These are phyloP conservation scores for Anabas testudineus DNA, from an alignment of 2,797 vertebrate genomes.

Conservation along the genomic window DNA sequence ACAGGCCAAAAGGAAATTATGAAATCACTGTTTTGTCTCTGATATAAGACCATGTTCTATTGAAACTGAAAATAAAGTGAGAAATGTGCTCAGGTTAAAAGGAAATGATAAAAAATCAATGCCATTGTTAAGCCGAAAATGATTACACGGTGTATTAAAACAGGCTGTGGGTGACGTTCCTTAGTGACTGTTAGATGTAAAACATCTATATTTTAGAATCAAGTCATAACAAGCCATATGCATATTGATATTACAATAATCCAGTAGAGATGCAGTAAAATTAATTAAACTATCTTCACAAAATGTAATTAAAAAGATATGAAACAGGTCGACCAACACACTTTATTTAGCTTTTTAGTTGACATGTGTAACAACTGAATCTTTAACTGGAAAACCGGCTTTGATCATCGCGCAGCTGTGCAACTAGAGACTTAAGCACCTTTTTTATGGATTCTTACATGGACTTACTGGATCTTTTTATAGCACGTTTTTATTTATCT, in stretches of 20 bases:
- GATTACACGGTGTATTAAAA: conserved; percentile 12
- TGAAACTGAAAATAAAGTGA: conserved; percentile 21
- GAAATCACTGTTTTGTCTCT: conserved; percentile 45
- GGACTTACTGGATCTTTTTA: conserved; percentile 69
- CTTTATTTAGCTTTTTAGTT: conserved; percentile 15
- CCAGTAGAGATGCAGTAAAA: neutral
- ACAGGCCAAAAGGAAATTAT: conserved; percentile 29
- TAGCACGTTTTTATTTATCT: conserved; percentile 63
- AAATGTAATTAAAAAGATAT: conserved; percentile 4
- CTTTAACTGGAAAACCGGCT: conserved; percentile 68
- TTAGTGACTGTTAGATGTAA: conserved; percentile 7
- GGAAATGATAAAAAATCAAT: conserved; percentile 47
- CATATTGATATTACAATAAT: neutral
- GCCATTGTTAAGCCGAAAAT: conserved; percentile 23
- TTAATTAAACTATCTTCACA: conserved; percentile 2
- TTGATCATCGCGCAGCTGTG: conserved; percentile 75
- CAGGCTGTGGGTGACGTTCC: neutral
- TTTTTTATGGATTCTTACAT: conserved; percentile 71
- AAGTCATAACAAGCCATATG: conserved; percentile 53
- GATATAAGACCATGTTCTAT: conserved; percentile 35
- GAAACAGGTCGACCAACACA: neutral
- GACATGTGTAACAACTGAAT: conserved; percentile 41
- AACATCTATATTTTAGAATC: neutral
- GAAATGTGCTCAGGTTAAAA: conserved; percentile 42
- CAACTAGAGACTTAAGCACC: conserved; percentile 67